These are phyloP conservation scores for Notocelia uddmanniana DNA, from an alignment of 2,888 invertebrate species.

Conservation along the genomic window DNA sequence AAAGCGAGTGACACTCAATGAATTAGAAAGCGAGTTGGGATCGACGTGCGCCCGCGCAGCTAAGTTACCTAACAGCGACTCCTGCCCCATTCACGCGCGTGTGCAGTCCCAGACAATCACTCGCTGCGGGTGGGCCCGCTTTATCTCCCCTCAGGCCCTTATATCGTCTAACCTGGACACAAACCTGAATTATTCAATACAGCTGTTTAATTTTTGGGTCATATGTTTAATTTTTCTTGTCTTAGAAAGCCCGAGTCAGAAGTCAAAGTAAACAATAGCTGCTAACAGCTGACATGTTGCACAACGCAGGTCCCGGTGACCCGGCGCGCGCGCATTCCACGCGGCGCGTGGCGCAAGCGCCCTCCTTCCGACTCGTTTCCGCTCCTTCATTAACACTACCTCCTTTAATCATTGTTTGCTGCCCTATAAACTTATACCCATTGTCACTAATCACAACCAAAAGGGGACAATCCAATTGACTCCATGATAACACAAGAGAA, in stretches of 20 bases:
- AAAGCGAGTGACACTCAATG: slow-evolving; percentile 39
- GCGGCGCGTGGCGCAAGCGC: slow-evolving; percentile 30
- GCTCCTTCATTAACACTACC: slow-evolving; percentile 27
- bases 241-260: slow-evolving; percentile 22
- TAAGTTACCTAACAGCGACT: slow-evolving; percentile 25
- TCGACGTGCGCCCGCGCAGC: slow-evolving; percentile 20
- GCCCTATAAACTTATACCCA: background rate
- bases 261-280: slow-evolving; percentile 27
- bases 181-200: background rate
- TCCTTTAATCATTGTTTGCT: slow-evolving; percentile 12
- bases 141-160: slow-evolving; percentile 1
- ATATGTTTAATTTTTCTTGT: background rate
- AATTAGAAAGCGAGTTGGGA: slow-evolving; percentile 42
- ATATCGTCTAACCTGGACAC: background rate
- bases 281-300: slow-evolving; percentile 20
- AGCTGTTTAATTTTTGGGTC: background rate
- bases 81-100: slow-evolving; percentile 29
- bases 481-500: background rate
- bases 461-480: background rate
- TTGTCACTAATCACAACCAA: background rate
- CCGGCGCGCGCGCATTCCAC: slow-evolving; percentile 31
- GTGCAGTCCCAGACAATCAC: slow-evolving; percentile 30
- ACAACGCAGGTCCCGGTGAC: slow-evolving; percentile 29
- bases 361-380: slow-evolving; percentile 37
- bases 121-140: background rate